Percentiles rank a stretch among this genome's conserved stretches.
Evolutionary conservation across 2,888 invertebrate genomes (phyloP).

Genomic region (Drosophila atripex): DNA sequence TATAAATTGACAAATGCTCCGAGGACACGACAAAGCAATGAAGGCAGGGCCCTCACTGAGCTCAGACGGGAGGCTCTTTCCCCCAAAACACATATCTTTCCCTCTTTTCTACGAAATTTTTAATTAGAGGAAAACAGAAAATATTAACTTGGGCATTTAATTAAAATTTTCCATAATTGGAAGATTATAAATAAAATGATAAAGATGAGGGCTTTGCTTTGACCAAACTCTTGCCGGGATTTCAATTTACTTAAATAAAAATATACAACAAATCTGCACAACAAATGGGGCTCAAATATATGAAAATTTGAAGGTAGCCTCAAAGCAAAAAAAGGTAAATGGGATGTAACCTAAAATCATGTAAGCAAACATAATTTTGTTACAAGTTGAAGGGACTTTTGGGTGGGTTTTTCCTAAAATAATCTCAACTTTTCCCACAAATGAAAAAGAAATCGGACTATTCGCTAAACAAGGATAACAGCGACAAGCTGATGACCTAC

Average conservation of each 20-base stretch:
- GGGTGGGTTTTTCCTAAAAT: constrained; percentile 7
- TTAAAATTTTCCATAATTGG: constrained; percentile 63
- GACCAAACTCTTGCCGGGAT: constrained; percentile 28
- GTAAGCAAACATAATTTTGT: constrained; percentile 50
- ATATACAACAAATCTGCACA: constrained; percentile 26
- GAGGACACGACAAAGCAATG: constrained; percentile 31
- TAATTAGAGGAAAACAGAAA: constrained; percentile 64
- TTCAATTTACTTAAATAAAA: constrained; percentile 63
- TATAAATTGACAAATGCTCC: constrained; percentile 56
- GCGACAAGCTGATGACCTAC: constrained; percentile 5
- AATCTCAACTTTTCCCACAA: constrained; percentile 56
- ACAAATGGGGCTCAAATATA: constrained; percentile 41
- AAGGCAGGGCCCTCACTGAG: neutral
- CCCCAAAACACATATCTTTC: neutral
- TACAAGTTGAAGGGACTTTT: constrained; percentile 25
- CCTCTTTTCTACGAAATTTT: constrained; percentile 38
- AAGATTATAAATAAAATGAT: constrained; percentile 46
- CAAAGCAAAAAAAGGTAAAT: constrained; percentile 13
- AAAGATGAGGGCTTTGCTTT: constrained; percentile 4
- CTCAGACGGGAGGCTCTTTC: neutral
- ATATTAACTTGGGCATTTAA: constrained; percentile 46
- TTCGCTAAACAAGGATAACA: neutral
- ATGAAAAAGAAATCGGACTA: constrained; percentile 42
- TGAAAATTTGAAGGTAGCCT: constrained; percentile 40
- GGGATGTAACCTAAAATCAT: constrained; percentile 30